phyloP scores from a whole-genome alignment of 2,797 vertebrate genomes.

The Spizella passerina region DNA sequence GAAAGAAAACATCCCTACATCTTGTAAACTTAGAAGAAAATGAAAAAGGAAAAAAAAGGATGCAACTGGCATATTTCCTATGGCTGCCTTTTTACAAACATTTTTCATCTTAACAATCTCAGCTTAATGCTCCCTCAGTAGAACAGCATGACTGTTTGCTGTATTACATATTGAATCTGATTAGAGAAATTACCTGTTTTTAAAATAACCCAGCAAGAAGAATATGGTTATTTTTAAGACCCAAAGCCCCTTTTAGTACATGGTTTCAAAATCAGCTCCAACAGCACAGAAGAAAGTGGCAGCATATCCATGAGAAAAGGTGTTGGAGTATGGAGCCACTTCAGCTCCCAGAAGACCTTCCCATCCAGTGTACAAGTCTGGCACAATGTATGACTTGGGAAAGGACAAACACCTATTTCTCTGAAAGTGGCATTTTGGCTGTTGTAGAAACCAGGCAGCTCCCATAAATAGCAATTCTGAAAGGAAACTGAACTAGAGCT shows the following conservation, averaged over 20 bases:
- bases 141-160: background rate
- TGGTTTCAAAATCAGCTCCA: background rate
- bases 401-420: background rate
- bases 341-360: background rate
- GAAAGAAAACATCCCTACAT: background rate
- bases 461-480: background rate
- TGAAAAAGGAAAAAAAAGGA: background rate
- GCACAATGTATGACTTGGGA: background rate
- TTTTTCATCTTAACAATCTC: background rate
- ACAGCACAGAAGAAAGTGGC: background rate
- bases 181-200: background rate
- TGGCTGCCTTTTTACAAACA: background rate
- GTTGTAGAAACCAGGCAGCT: background rate
- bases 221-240: background rate
- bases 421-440: background rate
- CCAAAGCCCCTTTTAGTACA: background rate
- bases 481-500: background rate
- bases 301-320: background rate
- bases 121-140: background rate
- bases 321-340: fast-evolving
- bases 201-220: background rate
- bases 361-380: background rate
- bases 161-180: background rate
- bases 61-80: background rate
- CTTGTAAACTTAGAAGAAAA: background rate